These are phyloP conservation scores for Genyomyrus donnyi DNA, from an alignment of 2,113 vertebrate genomes.

Conservation along the genomic window DNA sequence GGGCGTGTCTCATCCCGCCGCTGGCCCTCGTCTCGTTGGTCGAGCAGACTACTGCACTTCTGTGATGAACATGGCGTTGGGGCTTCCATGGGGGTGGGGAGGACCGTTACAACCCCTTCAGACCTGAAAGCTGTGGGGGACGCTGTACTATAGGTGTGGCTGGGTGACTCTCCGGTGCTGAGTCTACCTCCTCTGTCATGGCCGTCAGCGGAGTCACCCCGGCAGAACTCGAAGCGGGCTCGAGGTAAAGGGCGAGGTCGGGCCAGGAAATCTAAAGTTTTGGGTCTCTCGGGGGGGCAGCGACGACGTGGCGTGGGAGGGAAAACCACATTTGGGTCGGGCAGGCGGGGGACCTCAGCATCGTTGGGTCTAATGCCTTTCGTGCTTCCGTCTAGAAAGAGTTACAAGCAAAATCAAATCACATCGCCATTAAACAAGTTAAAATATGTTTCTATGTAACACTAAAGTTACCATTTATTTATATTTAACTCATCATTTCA, in stretches of 20 bases:
- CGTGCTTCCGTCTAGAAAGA: slow-evolving; percentile 58
- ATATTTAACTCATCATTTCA: not conserved
- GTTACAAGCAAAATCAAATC: not conserved
- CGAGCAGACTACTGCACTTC: slow-evolving; percentile 71
- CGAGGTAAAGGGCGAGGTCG: slow-evolving; percentile 85
- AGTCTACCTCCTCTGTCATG: slow-evolving; percentile 42
- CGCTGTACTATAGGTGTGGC: slow-evolving; percentile 86
- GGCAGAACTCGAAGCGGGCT: slow-evolving; percentile 74
- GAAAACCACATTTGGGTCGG: slow-evolving; percentile 84
- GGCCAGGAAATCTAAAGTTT: slow-evolving; percentile 86
- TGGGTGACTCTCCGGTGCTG: slow-evolving; percentile 73
- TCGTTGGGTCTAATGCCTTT: slow-evolving; percentile 69
- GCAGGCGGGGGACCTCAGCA: slow-evolving; percentile 78
- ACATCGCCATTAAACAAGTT: not conserved
- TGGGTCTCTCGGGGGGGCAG: slow-evolving; percentile 85
- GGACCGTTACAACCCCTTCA: slow-evolving; percentile 72
- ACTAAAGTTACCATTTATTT: not conserved
- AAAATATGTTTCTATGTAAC: not conserved
- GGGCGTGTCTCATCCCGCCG: slow-evolving; percentile 81
- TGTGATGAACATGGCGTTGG: slow-evolving; percentile 67
- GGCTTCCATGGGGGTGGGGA: slow-evolving; percentile 64
- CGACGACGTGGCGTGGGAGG: slow-evolving; percentile 85
- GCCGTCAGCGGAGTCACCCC: slow-evolving; percentile 70
- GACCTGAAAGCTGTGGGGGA: slow-evolving; percentile 88
- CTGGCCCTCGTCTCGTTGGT: slow-evolving; percentile 83